Evolutionary conservation across 53 echinoderm and acorn worm genomes (phyloP).

Genomic region (Paelopatides confundens): DNA sequence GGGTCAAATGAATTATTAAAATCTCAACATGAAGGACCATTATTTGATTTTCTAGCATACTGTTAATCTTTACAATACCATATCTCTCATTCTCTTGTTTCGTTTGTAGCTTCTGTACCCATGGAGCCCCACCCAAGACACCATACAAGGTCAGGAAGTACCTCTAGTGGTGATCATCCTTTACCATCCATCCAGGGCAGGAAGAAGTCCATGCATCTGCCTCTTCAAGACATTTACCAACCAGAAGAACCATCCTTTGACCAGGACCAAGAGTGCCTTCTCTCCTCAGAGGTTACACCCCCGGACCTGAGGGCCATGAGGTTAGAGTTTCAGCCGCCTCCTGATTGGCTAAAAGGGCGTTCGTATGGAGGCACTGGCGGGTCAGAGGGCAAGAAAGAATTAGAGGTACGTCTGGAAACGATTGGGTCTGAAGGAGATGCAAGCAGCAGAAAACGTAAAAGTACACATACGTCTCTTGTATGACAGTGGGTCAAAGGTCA

Average conservation of each 20-base stretch:
- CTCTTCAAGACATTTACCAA: constrained; percentile 67
- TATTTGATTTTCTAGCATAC: too few relatives aligned
- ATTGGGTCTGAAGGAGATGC: constrained; percentile 9
- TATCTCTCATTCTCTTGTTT: neutral
- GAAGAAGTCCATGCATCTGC: constrained; percentile 58
- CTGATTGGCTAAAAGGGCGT: constrained; percentile 8
- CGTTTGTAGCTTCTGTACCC: neutral
- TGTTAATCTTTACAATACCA: too few relatives aligned
- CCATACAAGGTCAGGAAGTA: neutral
- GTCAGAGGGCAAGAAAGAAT: constrained; percentile 1
- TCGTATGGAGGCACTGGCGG: neutral
- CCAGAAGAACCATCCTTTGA: constrained; percentile 52
- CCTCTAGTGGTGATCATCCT: neutral
- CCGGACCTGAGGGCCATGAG: constrained; percentile 19
- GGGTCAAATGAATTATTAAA: too few relatives aligned
- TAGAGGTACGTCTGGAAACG: constrained; percentile 28
- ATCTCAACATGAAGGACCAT: too few relatives aligned
- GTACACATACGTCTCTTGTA: constrained; percentile 14
- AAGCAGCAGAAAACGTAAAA: neutral
- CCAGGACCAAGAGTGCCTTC: constrained; percentile 47
- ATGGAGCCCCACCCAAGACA: constrained; percentile 12
- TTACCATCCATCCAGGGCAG: neutral
- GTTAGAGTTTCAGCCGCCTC: constrained; percentile 37
- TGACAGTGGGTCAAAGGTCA: neutral
- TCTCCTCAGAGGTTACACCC: constrained; percentile 30